phyloP scores from a whole-genome alignment of 2,888 invertebrate species.

The Ectemnius lituratus region DNA sequence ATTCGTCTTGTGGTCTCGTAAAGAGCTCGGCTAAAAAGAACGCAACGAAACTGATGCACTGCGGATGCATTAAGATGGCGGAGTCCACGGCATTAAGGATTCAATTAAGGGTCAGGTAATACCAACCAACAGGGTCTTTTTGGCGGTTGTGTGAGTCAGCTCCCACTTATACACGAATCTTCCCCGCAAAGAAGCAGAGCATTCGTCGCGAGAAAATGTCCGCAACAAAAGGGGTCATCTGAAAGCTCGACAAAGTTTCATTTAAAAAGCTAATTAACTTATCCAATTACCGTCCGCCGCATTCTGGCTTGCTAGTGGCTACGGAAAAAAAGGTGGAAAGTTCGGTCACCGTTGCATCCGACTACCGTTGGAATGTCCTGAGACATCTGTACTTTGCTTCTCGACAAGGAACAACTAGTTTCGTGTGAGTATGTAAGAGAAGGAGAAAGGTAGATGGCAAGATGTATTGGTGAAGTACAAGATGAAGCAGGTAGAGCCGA shows the following conservation, averaged over 20 bases:
- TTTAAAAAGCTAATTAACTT: constrained; percentile 73
- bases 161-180: constrained; percentile 45
- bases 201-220: constrained; percentile 27
- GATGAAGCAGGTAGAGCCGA: neutral
- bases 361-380: constrained; percentile 8
- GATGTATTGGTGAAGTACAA: neutral
- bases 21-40: no score
- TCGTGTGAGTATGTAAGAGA: no score
- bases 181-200: constrained; percentile 44
- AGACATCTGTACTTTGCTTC: constrained; percentile 9
- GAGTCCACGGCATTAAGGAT: constrained; percentile 50
- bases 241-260: constrained; percentile 66
- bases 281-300: constrained; percentile 63
- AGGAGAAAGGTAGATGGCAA: no score
- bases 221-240: constrained; percentile 37
- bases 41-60: no score
- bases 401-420: no score
- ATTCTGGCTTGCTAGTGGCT: neutral
- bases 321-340: constrained; percentile 20
- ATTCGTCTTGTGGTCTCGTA: no score
- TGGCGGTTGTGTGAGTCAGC: constrained; percentile 27
- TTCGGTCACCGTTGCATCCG: constrained; percentile 17
- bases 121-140: no score
- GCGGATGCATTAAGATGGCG: constrained; percentile 58
- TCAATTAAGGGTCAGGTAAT: constrained; percentile 54